Evolutionary conservation across 2,797 vertebrate genomes (phyloP).

Genomic region (Mergus octosetaceus): DNA sequence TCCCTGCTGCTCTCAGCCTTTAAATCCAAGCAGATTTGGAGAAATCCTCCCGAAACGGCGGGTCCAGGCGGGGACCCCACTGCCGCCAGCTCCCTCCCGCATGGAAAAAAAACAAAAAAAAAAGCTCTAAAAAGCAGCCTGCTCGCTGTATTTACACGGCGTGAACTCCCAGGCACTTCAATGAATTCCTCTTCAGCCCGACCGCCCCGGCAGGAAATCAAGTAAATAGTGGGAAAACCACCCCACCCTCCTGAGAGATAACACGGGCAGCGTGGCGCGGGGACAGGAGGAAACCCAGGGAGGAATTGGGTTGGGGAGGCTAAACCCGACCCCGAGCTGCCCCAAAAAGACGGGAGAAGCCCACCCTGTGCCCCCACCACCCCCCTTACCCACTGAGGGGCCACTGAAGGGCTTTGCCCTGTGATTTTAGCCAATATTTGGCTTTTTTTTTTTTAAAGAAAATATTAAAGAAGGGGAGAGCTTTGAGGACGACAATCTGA

Average conservation of each 20-base stretch:
- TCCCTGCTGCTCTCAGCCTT: background rate
- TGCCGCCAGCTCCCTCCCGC: background rate
- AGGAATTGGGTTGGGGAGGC: fast-evolving
- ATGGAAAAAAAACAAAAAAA: background rate
- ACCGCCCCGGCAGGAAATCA: constrained; percentile 53
- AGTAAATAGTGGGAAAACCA: constrained; percentile 58
- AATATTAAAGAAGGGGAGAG: too few relatives aligned
- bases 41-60: background rate
- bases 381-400: fast-evolving
- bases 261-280: fast-evolving
- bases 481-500: too few relatives aligned
- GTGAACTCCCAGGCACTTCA: background rate
- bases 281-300: background rate
- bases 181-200: constrained; percentile 28
- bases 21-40: background rate
- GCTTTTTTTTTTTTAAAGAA: background rate
- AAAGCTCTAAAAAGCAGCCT: constrained; percentile 18
- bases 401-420: background rate
- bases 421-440: background rate
- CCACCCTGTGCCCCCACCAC: fast-evolving
- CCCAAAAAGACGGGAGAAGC: background rate
- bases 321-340: background rate
- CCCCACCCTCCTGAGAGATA: constrained; percentile 60
- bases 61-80: background rate
- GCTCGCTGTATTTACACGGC: background rate